phyloP scores from a whole-genome alignment of 2,888 invertebrate species.

The Polyommatus iphigenia region DNA sequence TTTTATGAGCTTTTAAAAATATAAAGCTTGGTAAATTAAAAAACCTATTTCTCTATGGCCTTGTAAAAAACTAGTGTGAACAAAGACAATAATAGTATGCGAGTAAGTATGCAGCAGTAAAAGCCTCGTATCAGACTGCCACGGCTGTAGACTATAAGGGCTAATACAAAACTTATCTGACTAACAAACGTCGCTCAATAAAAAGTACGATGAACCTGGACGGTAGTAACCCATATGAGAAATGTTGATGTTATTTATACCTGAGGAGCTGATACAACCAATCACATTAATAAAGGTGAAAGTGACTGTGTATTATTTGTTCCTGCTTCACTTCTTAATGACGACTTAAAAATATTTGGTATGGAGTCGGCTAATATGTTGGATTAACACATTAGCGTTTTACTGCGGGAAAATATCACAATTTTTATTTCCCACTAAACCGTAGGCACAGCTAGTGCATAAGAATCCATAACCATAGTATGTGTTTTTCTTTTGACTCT shows the following conservation, averaged over 20 bases:
- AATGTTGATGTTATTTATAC: conserved; percentile 58
- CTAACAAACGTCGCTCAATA: conserved; percentile 77
- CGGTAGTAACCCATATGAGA: conserved; percentile 76
- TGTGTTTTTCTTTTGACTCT: too few species aligned
- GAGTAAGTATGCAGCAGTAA: conserved; percentile 27
- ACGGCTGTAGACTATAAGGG: conserved; percentile 67
- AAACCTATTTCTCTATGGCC: not conserved
- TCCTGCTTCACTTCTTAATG: too few species aligned
- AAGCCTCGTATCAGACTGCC: conserved; percentile 17
- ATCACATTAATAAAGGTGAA: not conserved
- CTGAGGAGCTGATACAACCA: conserved; percentile 51
- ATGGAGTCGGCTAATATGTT: too few species aligned
- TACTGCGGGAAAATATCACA: too few species aligned
- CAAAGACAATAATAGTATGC: conserved; percentile 24
- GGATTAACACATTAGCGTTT: too few species aligned
- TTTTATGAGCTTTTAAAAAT: not conserved
- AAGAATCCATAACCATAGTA: too few species aligned
- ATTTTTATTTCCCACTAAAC: too few species aligned
- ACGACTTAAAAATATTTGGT: too few species aligned
- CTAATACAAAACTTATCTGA: conserved; percentile 74
- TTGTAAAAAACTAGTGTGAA: conserved; percentile 4
- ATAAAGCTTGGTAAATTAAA: not conserved
- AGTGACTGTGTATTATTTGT: too few species aligned
- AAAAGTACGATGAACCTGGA: conserved; percentile 73
- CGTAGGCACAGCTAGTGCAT: too few species aligned